Base-by-base conservation (phyloP, 2,888 invertebrate species). In the Coronaproctus castanopsis region DNA sequence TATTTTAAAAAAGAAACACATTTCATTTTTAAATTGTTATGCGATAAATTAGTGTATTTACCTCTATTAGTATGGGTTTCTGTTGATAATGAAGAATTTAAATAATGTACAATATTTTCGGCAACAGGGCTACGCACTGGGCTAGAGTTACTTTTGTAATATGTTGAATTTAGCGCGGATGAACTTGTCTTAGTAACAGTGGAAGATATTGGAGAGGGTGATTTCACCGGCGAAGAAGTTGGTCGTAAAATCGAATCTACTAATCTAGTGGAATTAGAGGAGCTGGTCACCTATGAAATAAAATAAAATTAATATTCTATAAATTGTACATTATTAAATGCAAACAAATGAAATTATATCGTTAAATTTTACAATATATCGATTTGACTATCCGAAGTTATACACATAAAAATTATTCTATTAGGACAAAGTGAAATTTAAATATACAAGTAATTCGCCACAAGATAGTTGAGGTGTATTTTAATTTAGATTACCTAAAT, bases 231-330 rank as follows among this genome's bases (percentile, higher is more conserved):
- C 14, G 59, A 59, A 24, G 52, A 21, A 14, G 36, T 54, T 8
- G 59, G 55, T 24, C 59, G 21, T 24, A 59, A 24, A 3, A 55
- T 22, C 21, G 55, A 55, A 24, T 59, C 59, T 14, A 59, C 55
- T 21, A 55, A 24, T 24, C 55, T 59, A 8, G 8, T 36, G 2
- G 55, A 52, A 36, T 52, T 51, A 50, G 52, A 55, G 21, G 50
- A 52, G 21, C 24, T 59, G 21, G 55, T 59, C 21, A 55, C 52
- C 59, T 59, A 24, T 10, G 24, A 55, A 3, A 54, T 24, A 23
- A 10, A 53, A 36, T 54, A 57, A 57, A 52, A 22, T 2, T 49
- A 14, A n/a, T 52, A 51, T 48, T 3, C 22, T 24, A 36, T 3
- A 21, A 21, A 22, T 10, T 3, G n/a, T n/a, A n/a, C n/a, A n/a